Evolutionary conservation across 92 coral and sea anemone genomes (phyloP).

Genomic region (Siderastrea siderea): DNA sequence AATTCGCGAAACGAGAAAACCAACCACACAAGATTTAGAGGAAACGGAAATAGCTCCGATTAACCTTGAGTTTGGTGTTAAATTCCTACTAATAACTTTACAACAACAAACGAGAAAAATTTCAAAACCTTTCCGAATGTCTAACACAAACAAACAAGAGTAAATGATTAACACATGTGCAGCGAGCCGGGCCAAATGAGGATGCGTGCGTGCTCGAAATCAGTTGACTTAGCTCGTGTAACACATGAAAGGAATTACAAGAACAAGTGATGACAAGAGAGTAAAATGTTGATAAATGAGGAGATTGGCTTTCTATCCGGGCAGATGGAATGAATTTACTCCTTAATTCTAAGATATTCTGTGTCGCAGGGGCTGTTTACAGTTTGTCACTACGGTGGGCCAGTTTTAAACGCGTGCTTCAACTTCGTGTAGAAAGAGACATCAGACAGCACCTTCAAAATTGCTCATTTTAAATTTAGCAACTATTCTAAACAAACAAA

Average conservation of each 20-base stretch:
- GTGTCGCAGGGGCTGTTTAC: not conserved
- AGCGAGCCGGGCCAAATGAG: not conserved
- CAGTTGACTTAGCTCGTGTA: not conserved
- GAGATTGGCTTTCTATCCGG: not conserved
- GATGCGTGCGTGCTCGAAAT: not conserved
- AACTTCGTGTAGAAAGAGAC: too few relatives aligned
- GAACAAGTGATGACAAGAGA: slow-evolving; percentile 14
- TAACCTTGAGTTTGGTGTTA: slow-evolving; percentile 39
- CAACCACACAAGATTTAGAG: not conserved
- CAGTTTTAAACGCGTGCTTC: not conserved
- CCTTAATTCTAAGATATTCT: not conserved
- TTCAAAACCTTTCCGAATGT: slow-evolving; percentile 54
- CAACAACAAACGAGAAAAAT: slow-evolving; percentile 55
- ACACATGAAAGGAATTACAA: not conserved
- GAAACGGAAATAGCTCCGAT: slow-evolving; percentile 40
- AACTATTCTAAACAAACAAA: too few relatives aligned
- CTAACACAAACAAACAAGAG: slow-evolving; percentile 56
- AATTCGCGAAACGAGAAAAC: slow-evolving; percentile 5
- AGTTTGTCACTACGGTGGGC: not conserved
- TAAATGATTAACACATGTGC: slow-evolving; percentile 62
- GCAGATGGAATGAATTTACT: slow-evolving; percentile 26
- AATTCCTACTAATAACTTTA: slow-evolving; percentile 40
- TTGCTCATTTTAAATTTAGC: too few relatives aligned
- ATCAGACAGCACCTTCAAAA: too few relatives aligned
- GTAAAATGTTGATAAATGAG: slow-evolving; percentile 29